Percentiles rank a stretch among this genome's conserved stretches.
These are phyloP conservation scores for Pseudococcus jackbeardsleyi DNA, from an alignment of 2,888 invertebrate species.

Conservation along the genomic window DNA sequence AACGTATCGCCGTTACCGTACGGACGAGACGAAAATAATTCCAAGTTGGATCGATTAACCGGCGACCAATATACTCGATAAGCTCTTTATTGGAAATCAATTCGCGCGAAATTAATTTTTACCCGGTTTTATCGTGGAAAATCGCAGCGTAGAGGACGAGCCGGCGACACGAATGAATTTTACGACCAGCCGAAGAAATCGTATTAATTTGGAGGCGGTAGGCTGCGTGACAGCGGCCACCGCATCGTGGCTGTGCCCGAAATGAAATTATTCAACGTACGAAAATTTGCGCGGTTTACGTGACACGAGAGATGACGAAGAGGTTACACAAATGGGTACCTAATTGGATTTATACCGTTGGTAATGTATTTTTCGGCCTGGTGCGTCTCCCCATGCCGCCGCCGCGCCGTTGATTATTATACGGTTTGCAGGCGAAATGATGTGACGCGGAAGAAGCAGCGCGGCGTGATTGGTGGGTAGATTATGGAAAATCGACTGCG, in stretches of 20 bases:
- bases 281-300: conserved; percentile 35
- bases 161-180: neutral
- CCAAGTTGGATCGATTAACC: neutral
- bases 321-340: neutral
- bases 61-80: neutral
- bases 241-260: neutral
- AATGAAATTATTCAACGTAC: conserved; percentile 34
- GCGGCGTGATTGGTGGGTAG: neutral
- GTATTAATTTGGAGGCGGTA: conserved; percentile 6
- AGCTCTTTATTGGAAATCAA: conserved; percentile 43
- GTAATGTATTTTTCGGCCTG: neutral
- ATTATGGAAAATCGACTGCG: conserved; percentile 1
- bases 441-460: too few species aligned
- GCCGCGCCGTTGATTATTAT: neutral
- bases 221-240: neutral
- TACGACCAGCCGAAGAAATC: neutral
- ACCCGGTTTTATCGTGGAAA: neutral
- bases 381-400: neutral
- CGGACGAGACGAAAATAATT: conserved; percentile 19
- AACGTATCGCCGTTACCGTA: neutral
- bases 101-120: conserved; percentile 17
- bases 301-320: neutral
- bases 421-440: too few species aligned
- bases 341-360: neutral
- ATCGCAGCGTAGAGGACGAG: neutral